phyloP scores from a whole-genome alignment of 2,113 vertebrate genomes.

The Tragelaphus scriptus region DNA sequence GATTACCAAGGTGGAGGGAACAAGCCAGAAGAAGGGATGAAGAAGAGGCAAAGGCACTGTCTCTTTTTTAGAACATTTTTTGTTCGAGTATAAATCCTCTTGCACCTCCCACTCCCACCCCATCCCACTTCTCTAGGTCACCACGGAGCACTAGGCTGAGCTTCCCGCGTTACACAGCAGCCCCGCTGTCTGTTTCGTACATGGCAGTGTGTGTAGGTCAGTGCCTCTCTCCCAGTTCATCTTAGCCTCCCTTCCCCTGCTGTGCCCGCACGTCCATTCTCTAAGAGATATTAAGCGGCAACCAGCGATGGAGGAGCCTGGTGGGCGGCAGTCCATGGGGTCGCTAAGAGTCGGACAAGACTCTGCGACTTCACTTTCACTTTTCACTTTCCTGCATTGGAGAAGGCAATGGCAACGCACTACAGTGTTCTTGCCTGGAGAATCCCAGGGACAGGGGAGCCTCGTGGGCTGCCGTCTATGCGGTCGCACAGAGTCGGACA shows the following conservation, averaged over 20 bases:
- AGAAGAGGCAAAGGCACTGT: neutral
- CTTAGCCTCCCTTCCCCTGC: neutral
- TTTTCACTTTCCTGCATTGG: too few species aligned
- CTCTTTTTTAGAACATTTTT: neutral
- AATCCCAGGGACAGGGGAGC: too few species aligned
- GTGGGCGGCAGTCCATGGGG: too few species aligned
- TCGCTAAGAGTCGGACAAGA: too few species aligned
- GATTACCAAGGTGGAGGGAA: neutral
- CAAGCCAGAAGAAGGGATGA: neutral
- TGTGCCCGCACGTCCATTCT: neutral
- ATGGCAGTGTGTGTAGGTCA: neutral
- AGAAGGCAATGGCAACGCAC: too few species aligned
- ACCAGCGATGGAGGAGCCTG: neutral
- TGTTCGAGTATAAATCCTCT: neutral
- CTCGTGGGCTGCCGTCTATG: too few species aligned
- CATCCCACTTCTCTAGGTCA: neutral
- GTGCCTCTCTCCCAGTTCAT: neutral
- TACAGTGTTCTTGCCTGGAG: too few species aligned
- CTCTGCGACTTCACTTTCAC: too few species aligned
- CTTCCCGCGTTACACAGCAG: neutral
- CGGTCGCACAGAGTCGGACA: too few species aligned
- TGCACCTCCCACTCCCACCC: neutral
- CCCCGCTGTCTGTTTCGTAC: rapidly evolving
- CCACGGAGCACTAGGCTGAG: neutral
- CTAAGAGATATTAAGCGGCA: neutral